These are phyloP conservation scores for Pycnomerus fuliginosus DNA, from an alignment of 2,888 invertebrate genomes.

Conservation along the genomic window DNA sequence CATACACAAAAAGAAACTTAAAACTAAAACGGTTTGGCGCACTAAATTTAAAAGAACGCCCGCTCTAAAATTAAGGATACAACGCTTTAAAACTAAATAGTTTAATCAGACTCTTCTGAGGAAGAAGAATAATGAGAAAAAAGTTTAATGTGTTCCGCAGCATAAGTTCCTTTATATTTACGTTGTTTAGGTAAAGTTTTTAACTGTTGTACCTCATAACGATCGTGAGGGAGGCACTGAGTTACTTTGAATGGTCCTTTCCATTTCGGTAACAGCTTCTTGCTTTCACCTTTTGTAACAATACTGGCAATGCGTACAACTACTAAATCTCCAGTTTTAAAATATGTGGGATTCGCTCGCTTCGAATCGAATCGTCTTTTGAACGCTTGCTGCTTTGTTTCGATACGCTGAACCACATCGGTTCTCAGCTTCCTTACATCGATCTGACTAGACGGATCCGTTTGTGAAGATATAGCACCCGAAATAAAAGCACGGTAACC, in stretches of 20 bases:
- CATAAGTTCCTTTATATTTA: not conserved
- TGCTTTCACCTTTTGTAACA: constrained; percentile 12
- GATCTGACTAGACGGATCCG: too few relatives aligned
- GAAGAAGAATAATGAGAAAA: too few relatives aligned
- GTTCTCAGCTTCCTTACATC: too few relatives aligned
- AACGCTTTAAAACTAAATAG: too few relatives aligned
- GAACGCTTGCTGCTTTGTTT: constrained; percentile 7
- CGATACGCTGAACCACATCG: too few relatives aligned
- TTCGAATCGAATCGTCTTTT: constrained; percentile 15
- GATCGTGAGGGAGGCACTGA: constrained; percentile 1
- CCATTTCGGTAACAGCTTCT: constrained; percentile 20
- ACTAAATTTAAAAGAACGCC: too few relatives aligned
- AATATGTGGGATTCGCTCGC: constrained; percentile 2
- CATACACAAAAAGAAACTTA: too few relatives aligned
- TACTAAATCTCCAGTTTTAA: constrained; percentile 18
- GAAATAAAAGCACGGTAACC: too few relatives aligned
- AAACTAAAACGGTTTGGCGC: too few relatives aligned
- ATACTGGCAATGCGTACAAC: constrained; percentile 11
- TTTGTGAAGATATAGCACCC: too few relatives aligned
- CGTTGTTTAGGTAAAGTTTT: not conserved
- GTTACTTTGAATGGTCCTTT: constrained; percentile 21
- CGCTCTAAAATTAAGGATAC: too few relatives aligned
- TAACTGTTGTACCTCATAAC: not conserved
- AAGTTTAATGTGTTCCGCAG: constrained; percentile 1
- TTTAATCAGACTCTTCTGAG: too few relatives aligned